Conservation (phyloP, 2,888 invertebrate genomes). For the Apamea monoglypha region DNA sequence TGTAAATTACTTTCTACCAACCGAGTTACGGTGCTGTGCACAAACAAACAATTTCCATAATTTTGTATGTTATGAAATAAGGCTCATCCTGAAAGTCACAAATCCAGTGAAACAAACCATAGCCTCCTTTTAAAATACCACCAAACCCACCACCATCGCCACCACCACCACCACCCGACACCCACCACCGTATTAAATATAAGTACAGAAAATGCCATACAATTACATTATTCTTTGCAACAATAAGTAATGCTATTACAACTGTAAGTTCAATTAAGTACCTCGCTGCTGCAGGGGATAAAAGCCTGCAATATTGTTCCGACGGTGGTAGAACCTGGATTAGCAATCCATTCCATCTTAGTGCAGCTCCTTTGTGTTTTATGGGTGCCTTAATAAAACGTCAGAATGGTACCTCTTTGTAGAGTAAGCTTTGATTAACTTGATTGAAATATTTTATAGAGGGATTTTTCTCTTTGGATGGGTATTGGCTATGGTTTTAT, state of each 20-base stretch:
- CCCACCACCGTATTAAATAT: neutral
- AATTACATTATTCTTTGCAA: neutral
- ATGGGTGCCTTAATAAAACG: constrained; percentile 38
- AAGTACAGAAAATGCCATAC: neutral
- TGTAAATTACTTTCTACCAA: neutral
- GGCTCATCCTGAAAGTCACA: no score
- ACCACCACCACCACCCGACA: no score
- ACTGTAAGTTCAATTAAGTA: constrained; percentile 40
- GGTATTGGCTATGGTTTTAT: neutral
- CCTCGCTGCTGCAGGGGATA: constrained; percentile 20
- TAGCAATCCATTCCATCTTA: constrained; percentile 57
- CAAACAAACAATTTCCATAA: neutral
- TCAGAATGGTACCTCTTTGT: constrained; percentile 19
- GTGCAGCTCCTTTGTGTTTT: constrained; percentile 50
- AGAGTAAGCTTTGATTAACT: constrained; percentile 22
- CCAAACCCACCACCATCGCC: no score
- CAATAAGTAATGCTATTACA: constrained; percentile 25
- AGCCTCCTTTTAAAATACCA: neutral
- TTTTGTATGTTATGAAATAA: no score
- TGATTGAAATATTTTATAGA: constrained; percentile 5
- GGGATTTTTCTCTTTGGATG: neutral
- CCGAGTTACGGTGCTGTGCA: neutral
- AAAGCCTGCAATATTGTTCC: constrained; percentile 30
- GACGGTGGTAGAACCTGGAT: constrained; percentile 28
- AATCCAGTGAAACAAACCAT: no score